Evolutionary conservation across 2,888 invertebrate species (phyloP).

Genomic region (Ceratothoa steindachneri): DNA sequence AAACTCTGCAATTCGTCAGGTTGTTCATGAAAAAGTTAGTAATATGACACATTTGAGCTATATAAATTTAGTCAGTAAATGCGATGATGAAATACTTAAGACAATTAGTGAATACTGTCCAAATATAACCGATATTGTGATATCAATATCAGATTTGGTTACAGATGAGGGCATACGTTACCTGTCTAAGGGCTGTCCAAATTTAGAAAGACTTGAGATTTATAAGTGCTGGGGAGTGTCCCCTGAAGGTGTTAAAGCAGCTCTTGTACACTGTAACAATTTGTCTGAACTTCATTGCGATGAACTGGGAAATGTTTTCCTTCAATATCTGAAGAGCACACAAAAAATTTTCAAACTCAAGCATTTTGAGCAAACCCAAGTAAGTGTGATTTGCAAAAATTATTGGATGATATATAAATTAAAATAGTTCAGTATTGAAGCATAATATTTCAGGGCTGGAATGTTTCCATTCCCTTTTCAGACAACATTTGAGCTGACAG

Average conservation of each 20-base stretch:
- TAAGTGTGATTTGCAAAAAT: too few relatives aligned
- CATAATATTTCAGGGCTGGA: too few relatives aligned
- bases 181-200: constrained; percentile 25
- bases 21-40: constrained; percentile 16
- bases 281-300: constrained; percentile 31
- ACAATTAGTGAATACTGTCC: constrained; percentile 28
- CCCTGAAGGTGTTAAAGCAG: constrained; percentile 27
- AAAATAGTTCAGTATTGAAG: too few relatives aligned
- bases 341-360: constrained; percentile 25
- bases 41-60: constrained; percentile 32
- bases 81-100: constrained; percentile 33
- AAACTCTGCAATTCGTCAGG: constrained; percentile 22
- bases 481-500: neutral
- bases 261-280: constrained; percentile 17
- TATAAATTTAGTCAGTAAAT: constrained; percentile 40
- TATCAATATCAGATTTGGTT: constrained; percentile 37
- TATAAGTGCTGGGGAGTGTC: constrained; percentile 41
- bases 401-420: too few relatives aligned
- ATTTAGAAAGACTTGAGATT: constrained; percentile 34
- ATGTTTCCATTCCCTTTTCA: too few relatives aligned
- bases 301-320: constrained; percentile 34
- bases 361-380: constrained; percentile 43
- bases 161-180: constrained; percentile 31
- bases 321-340: constrained; percentile 20
- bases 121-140: constrained; percentile 22